Evolutionary conservation across 2,113 vertebrate genomes (phyloP), one percentile per base, ranked within the genome.

Genomic region (Hypanus sabinus): DNA sequence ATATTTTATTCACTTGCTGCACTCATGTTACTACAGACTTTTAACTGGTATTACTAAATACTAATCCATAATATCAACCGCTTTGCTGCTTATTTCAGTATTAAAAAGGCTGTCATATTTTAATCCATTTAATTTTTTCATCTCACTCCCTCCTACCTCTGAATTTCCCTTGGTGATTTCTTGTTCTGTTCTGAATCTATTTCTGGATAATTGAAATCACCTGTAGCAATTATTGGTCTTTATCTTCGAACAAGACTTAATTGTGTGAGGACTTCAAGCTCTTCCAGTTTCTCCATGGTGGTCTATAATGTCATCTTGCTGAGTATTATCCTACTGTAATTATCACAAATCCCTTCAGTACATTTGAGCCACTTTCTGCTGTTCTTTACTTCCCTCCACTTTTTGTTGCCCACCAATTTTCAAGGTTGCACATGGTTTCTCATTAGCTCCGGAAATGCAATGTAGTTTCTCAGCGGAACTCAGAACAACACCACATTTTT

Each of bases 181-280:
- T 93, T 38, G 24, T 75, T 38, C 70, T 93, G 70, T 73, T 75
- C 65, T 12, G 71, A 93, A 93, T 73, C 91, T 93, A 93, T 93
- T 93, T 93, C 70, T 71, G 91, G 91, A 93, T 93, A 93, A 93
- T 93, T 75, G 70, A 93, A 93, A 93, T 73, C 91, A 93, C 91
- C 91, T 93, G 91, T 46, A 75, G 91, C 91, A 93, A 93, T 93
- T 93, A 93, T 75, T 36, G 91, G 68, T 55, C 91, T 65, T 93
- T 93, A 75, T 71, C 70, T 93, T 75, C 38, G 30, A 73, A 65
- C 33, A 71, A 27, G 68, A 93, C 62, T 73, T 93, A 93, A 93
- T 93, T 92, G 88, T 20, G 9, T 2, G 33, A 92, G 2, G 14
- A 38, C n/a, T 73, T 93, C 36, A 38, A 46, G 38, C 27, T 73